Conservation (phyloP, 2,888 invertebrate genomes). For the Iselma pallidipennis region DNA sequence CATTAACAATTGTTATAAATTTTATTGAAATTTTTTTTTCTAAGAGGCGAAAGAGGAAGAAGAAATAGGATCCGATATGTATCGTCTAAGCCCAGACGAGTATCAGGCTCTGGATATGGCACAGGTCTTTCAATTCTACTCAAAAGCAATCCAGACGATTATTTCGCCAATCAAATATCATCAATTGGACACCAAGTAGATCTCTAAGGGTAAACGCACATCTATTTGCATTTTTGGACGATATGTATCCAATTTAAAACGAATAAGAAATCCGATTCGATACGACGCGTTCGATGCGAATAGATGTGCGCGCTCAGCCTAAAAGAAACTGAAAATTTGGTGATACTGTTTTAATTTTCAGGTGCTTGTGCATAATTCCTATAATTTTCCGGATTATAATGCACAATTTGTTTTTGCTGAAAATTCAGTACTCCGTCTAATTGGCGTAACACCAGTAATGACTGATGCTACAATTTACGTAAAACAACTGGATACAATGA, state of each 20-base stretch:
- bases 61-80: too few species aligned
- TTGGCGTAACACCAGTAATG: conserved; percentile 66
- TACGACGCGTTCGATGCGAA: too few species aligned
- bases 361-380: conserved; percentile 68
- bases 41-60: too few species aligned
- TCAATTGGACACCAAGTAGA: conserved; percentile 66
- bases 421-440: conserved; percentile 62
- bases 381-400: conserved; percentile 67
- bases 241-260: too few species aligned
- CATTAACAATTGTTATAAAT: too few species aligned
- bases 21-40: too few species aligned
- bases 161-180: conserved; percentile 64
- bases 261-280: too few species aligned
- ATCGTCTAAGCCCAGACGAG: conserved; percentile 60
- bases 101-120: conserved; percentile 70
- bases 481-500: conserved; percentile 54
- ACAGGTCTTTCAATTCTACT: conserved; percentile 67
- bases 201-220: too few species aligned
- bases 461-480: conserved; percentile 65
- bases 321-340: too few species aligned
- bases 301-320: too few species aligned
- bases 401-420: conserved; percentile 64
- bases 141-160: conserved; percentile 62
- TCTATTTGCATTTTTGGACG: too few species aligned
- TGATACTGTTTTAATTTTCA: conserved; percentile 38